Evolutionary conservation across 1,140 invertebrate genomes (phyloP), one percentile per base, ranked within the genome.

Genomic region (Hylyphantes graminicola): DNA sequence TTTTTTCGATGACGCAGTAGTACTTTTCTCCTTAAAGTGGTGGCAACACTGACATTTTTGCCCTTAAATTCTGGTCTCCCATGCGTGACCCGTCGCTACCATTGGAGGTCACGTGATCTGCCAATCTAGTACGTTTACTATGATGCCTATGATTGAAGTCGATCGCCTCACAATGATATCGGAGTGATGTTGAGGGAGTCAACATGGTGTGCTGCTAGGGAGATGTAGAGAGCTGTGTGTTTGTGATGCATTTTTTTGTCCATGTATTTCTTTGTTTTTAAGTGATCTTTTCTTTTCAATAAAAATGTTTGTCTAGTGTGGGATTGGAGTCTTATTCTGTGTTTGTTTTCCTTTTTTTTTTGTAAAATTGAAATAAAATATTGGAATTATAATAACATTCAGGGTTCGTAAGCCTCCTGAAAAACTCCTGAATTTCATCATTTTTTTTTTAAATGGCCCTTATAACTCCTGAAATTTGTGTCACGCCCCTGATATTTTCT

Each of bases 181-280:
- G 12, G 57, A 61, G 57, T 61, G 57, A 15, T 61, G 57, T 61
- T 17, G 57, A 17, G 17, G 6, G 17, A 35, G 17, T 53, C 68
- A 70, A 35, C 21, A 70, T 48, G 15, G 54, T 35, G 72, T 57
- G 54, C n/a, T 10, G 15, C 17, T 72, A 12, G 15, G n/a, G 13
- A n/a, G 12, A 10, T 70, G 68, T 7, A 51, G 50, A 53, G 51
- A 70, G 21, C 48, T 50, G 7, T 65, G 63, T 19, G 48, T 17
- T 15, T 70, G 50, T 70, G 50, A 70, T 70, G 68, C 68, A 70
- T 70, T 35, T 35, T n/a, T 35, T 35, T 35, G 35, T 35, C 35
- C 35, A 35, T 35, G 35, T 35, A 35, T 35, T 70, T 51, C 68
- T 70, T 70, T 15, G 19, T 65, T 19, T 59, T n/a, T 59, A 59